Evolutionary conservation across 2,113 vertebrate genomes (phyloP), one percentile per base, ranked within the genome.

Genomic region (Phyllostomus discolor): DNA sequence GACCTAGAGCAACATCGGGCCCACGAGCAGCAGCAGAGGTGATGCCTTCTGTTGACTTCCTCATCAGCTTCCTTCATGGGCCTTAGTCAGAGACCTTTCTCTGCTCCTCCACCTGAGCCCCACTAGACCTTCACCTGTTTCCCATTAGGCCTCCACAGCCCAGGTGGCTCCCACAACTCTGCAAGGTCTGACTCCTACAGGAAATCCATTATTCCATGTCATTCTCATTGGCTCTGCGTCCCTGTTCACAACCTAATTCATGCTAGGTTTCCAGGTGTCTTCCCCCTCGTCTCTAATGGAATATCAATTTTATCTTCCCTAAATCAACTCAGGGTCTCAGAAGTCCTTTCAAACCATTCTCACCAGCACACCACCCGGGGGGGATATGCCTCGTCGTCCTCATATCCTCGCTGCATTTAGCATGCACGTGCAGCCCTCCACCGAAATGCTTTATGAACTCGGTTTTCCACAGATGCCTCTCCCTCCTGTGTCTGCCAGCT

Each of bases 371-470:
- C 2, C 15, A 38, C 4, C 35, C 50, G 72, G 28, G 14, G 14
- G 2, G 38, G 8, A 8, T 10, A 33, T 0, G n/a, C 33, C 31
- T 72, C 28, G 14, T 41, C 75, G 69, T 57, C 80, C 14, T 35
- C 4, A 0, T 7, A 57, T 35, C 4, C 26, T 76, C 38, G 19
- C 5, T 8, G 38, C 0, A 10, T 11, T 12, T 19, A 41, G 35
- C 28, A 64, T 9, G 12, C 17, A 41, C 5, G 10, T 0, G 3
- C 8, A 17, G 8, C 22, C 0, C 6, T 35, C 11, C 2, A 35
- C 41, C 62, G 6, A 0, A 20, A 20, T n/a, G 20, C 24, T n/a
- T 20, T 26, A 64, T 8, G 35, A 62, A 22, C 67, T 35, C 76
- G 31, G 22, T 22, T 76, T 57, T 66, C 43, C 90, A 89, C 8